Evolutionary conservation across 2,888 invertebrate species (phyloP), one percentile per base, ranked within the genome.

Genomic region (Pristionchus maxplancki): DNA sequence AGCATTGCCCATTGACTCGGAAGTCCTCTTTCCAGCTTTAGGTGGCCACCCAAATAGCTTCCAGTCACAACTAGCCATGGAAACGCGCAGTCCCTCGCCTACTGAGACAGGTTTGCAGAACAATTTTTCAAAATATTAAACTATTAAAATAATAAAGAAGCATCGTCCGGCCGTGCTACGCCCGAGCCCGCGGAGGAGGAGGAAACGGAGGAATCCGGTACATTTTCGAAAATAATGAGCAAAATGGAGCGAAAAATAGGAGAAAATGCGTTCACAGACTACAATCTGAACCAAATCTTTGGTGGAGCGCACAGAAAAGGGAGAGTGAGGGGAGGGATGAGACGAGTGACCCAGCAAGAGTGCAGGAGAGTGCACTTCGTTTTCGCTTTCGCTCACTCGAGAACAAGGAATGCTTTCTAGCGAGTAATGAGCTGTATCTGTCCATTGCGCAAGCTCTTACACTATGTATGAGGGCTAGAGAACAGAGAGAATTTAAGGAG

Each of bases 161-260:
- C 50, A 11, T 83, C 50, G 4, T 83, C 83, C 5, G 85, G 31
- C 8, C 8, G 9, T 20, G 15, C 37, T 0, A 53, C 64, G 28
- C 62, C 85, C n/a, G 44, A 40, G 17, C 15, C 64, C 31, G 64
- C 17, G 17, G 85, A 85, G 44, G 85, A 85, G 48, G 85, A 85
- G 85, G 85, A 85, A 13, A 85, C 62, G 1, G 62, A 85, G 44
- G 85, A 85, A 24, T 48, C 85, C 4, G 85, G 85, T 85, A 6
- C 3, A 15, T 53, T 53, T 53, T 74, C 24, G 74, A 37, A 34
- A 6, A n/a, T 40, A 74, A 31, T 74, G 11, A 64, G 6, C 64
- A 17, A 31, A 64, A 64, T 28, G 9, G 64, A 6, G 8, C 64
- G 31, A 71, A 71, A 71, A 34, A 4, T 4, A 37, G 6, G 17